A percentile compares a stretch with the other conserved stretches of the same genome.
Conservation (phyloP, 1,140 invertebrate genomes). For the Penaeus japonicus region DNA sequence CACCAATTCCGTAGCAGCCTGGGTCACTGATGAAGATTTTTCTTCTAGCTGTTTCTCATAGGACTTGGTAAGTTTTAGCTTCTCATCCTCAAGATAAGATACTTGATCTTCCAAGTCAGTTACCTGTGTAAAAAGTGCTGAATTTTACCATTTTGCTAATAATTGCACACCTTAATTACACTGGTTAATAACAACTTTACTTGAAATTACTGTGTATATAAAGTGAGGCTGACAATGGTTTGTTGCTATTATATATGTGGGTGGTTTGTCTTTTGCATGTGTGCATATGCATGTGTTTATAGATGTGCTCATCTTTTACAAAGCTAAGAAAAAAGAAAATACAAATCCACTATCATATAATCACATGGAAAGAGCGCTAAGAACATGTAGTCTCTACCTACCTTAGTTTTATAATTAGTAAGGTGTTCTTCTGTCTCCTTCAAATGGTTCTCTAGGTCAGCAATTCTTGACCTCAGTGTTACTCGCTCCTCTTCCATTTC, state of each 20-base stretch:
- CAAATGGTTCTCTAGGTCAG: constrained; percentile 38
- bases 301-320: not conserved
- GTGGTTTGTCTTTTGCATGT: too few relatives aligned
- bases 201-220: too few relatives aligned
- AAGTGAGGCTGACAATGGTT: too few relatives aligned
- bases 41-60: constrained; percentile 61
- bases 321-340: not conserved
- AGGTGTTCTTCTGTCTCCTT: constrained; percentile 39
- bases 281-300: too few relatives aligned
- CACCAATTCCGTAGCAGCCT: constrained; percentile 60
- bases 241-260: too few relatives aligned
- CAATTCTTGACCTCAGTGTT: constrained; percentile 21
- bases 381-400: not conserved
- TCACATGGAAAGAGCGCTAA: not conserved
- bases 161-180: not conserved
- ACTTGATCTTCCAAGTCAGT: constrained; percentile 24
- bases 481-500: constrained; percentile 47
- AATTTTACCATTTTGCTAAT: not conserved
- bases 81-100: constrained; percentile 15
- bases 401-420: not conserved
- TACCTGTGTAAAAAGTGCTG: not conserved
- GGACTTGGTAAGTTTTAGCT: not conserved
- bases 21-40: constrained; percentile 60
- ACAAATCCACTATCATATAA: not conserved
- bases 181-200: too few relatives aligned